These are phyloP conservation scores for Lynx canadensis DNA, from an alignment of 2,113 vertebrate genomes.

Conservation along the genomic window DNA sequence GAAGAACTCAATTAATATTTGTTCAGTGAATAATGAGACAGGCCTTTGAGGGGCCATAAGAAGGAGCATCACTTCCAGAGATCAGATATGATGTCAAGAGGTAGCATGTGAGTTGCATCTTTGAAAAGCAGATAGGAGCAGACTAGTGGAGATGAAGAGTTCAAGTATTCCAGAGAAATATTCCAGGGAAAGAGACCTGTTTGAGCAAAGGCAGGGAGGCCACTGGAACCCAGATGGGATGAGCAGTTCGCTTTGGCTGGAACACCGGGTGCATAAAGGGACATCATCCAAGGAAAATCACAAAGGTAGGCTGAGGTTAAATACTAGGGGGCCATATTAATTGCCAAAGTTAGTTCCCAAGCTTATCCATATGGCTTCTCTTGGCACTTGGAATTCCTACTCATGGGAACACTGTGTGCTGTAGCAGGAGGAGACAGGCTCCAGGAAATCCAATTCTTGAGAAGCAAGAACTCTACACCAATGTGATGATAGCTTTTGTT, in stretches of 20 bases:
- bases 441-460: constrained; percentile 42
- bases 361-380: constrained; percentile 12
- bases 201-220: background rate
- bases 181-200: background rate
- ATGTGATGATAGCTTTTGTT: constrained; percentile 60
- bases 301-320: constrained; percentile 51
- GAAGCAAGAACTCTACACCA: constrained; percentile 45
- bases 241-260: background rate
- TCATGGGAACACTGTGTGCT: background rate
- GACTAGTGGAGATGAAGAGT: background rate
- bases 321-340: background rate
- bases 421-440: background rate
- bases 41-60: background rate
- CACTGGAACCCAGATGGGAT: background rate
- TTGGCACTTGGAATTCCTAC: constrained; percentile 8
- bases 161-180: background rate
- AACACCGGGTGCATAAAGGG: background rate
- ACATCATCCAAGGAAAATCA: background rate
- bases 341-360: background rate
- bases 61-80: background rate
- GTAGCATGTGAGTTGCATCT: background rate
- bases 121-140: background rate
- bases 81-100: background rate
- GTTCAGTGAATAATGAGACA: background rate
- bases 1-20: constrained; percentile 14